These are phyloP conservation scores for Anolis apletophallus DNA, from an alignment of 2,797 vertebrate genomes.

Conservation along the genomic window DNA sequence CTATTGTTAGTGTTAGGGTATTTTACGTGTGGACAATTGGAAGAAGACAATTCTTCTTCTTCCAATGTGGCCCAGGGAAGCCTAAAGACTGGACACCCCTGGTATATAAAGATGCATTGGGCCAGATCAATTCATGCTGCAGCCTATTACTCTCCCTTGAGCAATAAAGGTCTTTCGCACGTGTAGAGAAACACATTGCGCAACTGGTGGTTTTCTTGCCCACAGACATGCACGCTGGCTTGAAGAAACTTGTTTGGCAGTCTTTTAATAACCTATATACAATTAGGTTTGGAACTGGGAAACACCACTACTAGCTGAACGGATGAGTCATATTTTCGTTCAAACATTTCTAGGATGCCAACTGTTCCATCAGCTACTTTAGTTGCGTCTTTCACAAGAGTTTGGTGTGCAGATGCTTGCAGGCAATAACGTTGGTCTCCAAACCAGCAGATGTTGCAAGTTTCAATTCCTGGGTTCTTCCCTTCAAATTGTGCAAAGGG, in stretches of 20 bases:
- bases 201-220: conserved; percentile 24
- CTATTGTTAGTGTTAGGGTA: too few relatives aligned
- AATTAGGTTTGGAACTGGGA: conserved; percentile 16
- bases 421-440: background rate
- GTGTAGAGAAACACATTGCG: background rate
- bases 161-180: background rate
- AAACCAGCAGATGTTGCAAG: background rate
- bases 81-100: too few relatives aligned
- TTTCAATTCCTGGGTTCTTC: background rate
- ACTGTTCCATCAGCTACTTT: background rate
- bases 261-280: background rate
- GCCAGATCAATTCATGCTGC: background rate
- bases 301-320: background rate
- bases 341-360: conserved; percentile 18
- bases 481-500: too few relatives aligned
- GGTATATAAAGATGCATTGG: background rate
- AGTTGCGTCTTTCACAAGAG: background rate
- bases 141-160: conserved; percentile 3
- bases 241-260: conserved; percentile 30
- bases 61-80: too few relatives aligned
- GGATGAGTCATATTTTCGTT: background rate
- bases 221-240: conserved; percentile 21
- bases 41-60: too few relatives aligned
- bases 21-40: too few relatives aligned
- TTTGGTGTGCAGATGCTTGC: background rate